Evolutionary conservation across 1,140 invertebrate genomes (phyloP).

Genomic region (Halyomorpha halys): DNA sequence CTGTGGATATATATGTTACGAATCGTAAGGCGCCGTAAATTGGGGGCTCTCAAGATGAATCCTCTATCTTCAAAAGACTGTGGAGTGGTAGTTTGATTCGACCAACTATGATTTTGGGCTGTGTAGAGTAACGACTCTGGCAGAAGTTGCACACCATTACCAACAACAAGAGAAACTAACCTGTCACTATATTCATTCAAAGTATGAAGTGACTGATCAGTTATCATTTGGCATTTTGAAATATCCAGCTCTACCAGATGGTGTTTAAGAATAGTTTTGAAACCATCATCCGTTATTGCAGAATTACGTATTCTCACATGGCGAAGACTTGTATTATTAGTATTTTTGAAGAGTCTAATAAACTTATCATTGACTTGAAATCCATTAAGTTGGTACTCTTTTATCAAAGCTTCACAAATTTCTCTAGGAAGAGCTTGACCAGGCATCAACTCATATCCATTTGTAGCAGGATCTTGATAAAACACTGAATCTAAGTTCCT

Average conservation of each 20-base stretch:
- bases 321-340: constrained; percentile 52
- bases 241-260: constrained; percentile 61
- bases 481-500: constrained; percentile 34
- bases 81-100: constrained; percentile 13
- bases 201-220: constrained; percentile 43
- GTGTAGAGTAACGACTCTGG: constrained; percentile 24
- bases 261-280: constrained; percentile 56
- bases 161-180: constrained; percentile 37
- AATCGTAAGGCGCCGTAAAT: constrained; percentile 51
- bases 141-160: constrained; percentile 31
- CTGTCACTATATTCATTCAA: constrained; percentile 42
- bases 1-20: constrained; percentile 40
- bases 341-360: constrained; percentile 60
- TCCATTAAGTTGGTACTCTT: constrained; percentile 45
- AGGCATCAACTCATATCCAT: constrained; percentile 35
- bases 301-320: constrained; percentile 57
- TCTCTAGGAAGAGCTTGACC: constrained; percentile 53
- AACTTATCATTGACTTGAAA: constrained; percentile 46
- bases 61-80: constrained; percentile 35
- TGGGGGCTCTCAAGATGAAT: constrained; percentile 51
- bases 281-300: constrained; percentile 55
- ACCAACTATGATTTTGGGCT: constrained; percentile 1
- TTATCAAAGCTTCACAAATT: constrained; percentile 58
- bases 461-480: constrained; percentile 28
- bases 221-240: constrained; percentile 56